These are phyloP conservation scores for Cossypha heuglini DNA, from an alignment of 2,797 vertebrate genomes.

Conservation along the genomic window DNA sequence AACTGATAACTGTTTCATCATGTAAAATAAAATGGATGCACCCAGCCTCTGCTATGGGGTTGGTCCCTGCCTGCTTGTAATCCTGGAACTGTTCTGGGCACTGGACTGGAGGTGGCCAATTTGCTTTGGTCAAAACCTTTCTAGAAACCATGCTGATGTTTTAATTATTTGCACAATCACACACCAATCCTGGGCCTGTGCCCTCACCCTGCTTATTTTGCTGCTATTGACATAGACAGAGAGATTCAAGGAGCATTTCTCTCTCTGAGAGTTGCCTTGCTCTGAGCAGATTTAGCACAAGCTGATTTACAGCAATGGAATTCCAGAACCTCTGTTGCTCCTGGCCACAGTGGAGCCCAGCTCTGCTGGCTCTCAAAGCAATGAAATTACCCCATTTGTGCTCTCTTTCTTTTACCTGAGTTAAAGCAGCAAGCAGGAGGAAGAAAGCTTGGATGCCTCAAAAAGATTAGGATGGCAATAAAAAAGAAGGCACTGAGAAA, in stretches of 20 bases:
- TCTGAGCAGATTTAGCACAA: neutral
- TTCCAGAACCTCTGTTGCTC: neutral
- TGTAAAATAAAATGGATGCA: neutral
- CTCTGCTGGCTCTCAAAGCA: neutral
- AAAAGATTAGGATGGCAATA: neutral
- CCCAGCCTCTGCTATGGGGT: neutral
- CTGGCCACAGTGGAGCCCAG: neutral
- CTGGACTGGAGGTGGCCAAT: neutral
- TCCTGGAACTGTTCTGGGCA: neutral
- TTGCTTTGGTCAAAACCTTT: neutral
- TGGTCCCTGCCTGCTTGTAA: neutral
- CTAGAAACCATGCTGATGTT: neutral
- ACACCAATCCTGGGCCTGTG: fast-evolving
- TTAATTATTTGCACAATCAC: neutral
- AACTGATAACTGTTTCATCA: neutral
- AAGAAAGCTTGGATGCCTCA: neutral
- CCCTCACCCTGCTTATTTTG: neutral
- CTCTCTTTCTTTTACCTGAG: neutral
- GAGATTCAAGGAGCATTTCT: neutral
- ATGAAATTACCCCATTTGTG: neutral
- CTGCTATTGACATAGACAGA: neutral
- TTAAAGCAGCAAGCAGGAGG: neutral
- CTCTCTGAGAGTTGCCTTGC: neutral
- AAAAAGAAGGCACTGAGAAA: neutral
- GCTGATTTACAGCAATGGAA: neutral